phyloP scores from a whole-genome alignment of 2,888 invertebrate species.

The Troides oblongomaculatus region DNA sequence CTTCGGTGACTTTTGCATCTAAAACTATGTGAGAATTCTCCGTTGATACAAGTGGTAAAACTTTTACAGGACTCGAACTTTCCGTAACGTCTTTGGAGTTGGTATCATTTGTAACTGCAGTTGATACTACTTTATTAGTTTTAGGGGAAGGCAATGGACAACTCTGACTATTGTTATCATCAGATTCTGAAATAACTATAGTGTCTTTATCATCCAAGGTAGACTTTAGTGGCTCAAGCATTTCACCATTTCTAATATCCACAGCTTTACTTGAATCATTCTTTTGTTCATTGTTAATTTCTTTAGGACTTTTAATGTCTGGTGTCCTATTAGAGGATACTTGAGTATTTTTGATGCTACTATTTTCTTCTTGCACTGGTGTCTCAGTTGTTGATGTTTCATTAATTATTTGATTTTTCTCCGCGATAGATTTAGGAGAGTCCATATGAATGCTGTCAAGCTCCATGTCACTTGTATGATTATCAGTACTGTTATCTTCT shows the following conservation, averaged over 20 bases:
- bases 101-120: conserved; percentile 52
- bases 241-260: conserved; percentile 55
- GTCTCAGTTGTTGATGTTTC: conserved; percentile 52
- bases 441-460: conserved; percentile 75
- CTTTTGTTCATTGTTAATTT: conserved; percentile 38
- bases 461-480: conserved; percentile 76
- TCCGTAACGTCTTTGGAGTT: conserved; percentile 64
- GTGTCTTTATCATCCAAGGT: conserved; percentile 69
- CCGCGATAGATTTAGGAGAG: conserved; percentile 67
- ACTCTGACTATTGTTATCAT: conserved; percentile 74
- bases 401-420: conserved; percentile 65
- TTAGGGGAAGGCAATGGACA: conserved; percentile 73
- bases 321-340: conserved; percentile 36
- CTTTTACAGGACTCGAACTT: conserved; percentile 66
- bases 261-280: conserved; percentile 41
- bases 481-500: conserved; percentile 70
- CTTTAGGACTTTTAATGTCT: conserved; percentile 35
- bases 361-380: conserved; percentile 42
- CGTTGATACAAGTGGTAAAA: conserved; percentile 67
- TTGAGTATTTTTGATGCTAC: conserved; percentile 37
- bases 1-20: conserved; percentile 62
- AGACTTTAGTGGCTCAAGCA: conserved; percentile 54
- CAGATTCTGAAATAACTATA: conserved; percentile 73
- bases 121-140: conserved; percentile 53
- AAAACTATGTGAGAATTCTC: conserved; percentile 71